A percentile compares a stretch with the other conserved stretches of the same genome.
These are phyloP conservation scores for Symphodus melops DNA, from an alignment of 2,113 vertebrate species.

Conservation along the genomic window DNA sequence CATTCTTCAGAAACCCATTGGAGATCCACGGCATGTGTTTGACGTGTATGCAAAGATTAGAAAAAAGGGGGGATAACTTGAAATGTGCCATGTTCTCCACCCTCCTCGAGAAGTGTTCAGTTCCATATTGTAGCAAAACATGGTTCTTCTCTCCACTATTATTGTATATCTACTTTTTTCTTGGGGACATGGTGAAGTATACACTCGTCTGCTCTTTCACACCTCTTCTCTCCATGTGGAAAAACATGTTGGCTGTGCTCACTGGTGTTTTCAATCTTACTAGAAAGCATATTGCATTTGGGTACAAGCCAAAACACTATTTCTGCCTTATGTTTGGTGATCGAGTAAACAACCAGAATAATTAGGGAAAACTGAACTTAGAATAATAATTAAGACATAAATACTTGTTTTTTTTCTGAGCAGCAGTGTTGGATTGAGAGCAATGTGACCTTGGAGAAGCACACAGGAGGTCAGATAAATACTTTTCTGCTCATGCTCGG, in stretches of 20 bases:
- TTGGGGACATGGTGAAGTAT: slow-evolving; percentile 18
- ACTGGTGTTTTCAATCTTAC: background rate
- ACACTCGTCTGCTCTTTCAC: slow-evolving; percentile 19
- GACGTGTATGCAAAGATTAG: too few relatives aligned
- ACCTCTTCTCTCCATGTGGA: slow-evolving; percentile 10
- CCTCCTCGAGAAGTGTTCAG: background rate
- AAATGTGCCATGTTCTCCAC: background rate
- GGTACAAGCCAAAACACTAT: background rate
- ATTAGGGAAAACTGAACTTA: background rate
- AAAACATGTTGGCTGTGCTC: slow-evolving; percentile 14
- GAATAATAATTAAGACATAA: slow-evolving; percentile 14
- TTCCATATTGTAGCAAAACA: background rate
- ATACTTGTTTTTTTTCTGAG: slow-evolving; percentile 24
- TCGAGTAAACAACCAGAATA: slow-evolving; percentile 3
- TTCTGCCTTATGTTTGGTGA: background rate
- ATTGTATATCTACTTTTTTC: background rate
- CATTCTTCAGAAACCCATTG: background rate
- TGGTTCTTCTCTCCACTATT: background rate
- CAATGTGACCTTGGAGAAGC: slow-evolving; percentile 12
- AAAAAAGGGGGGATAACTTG: too few relatives aligned
- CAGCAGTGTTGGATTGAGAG: slow-evolving; percentile 4
- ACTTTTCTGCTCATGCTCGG: background rate
- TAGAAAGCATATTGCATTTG: background rate
- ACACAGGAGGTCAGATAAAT: slow-evolving; percentile 22
- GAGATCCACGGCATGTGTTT: background rate